phyloP scores from a whole-genome alignment of 2,113 vertebrate genomes.

The Salminus brasiliensis region DNA sequence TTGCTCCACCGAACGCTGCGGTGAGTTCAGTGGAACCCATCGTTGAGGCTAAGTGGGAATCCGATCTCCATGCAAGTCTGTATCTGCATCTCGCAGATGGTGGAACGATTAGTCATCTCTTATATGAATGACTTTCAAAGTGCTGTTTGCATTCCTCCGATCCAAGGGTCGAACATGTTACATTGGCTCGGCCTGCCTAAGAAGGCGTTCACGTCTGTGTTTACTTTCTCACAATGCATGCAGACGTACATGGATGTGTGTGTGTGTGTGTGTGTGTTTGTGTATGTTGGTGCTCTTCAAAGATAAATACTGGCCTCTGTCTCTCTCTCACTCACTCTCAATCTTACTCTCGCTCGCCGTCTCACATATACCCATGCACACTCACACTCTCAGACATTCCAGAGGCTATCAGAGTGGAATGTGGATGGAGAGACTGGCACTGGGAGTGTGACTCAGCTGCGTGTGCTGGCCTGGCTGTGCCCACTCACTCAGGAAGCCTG shows the following conservation, averaged over 20 bases:
- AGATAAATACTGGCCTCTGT: background rate
- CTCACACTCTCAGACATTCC: slow-evolving; percentile 66
- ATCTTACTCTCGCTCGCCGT: slow-evolving; percentile 50
- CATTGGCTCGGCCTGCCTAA: slow-evolving; percentile 39
- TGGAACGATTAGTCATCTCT: slow-evolving; percentile 60
- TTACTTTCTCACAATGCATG: slow-evolving; percentile 68
- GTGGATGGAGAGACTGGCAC: slow-evolving; percentile 67
- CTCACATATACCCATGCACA: slow-evolving; percentile 49
- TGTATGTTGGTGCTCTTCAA: slow-evolving; percentile 16
- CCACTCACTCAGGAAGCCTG: slow-evolving; percentile 54
- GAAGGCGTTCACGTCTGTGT: slow-evolving; percentile 56
- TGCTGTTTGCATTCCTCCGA: slow-evolving; percentile 67
- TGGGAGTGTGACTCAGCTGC: slow-evolving; percentile 73
- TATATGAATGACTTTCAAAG: slow-evolving; percentile 55
- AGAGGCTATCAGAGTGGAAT: slow-evolving; percentile 73
- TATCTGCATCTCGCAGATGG: slow-evolving; percentile 67
- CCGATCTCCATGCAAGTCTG: slow-evolving; percentile 68
- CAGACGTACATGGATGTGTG: no score
- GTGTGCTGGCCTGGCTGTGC: slow-evolving; percentile 60
- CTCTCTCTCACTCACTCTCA: slow-evolving; percentile 14
- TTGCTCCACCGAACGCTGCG: background rate
- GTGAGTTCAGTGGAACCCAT: background rate
- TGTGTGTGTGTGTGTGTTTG: background rate
- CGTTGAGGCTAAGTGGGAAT: slow-evolving; percentile 40
- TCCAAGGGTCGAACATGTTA: slow-evolving; percentile 57